These are phyloP conservation scores for Listrodromus nycthemerus DNA, from an alignment of 2,888 invertebrate genomes.

Conservation along the genomic window DNA sequence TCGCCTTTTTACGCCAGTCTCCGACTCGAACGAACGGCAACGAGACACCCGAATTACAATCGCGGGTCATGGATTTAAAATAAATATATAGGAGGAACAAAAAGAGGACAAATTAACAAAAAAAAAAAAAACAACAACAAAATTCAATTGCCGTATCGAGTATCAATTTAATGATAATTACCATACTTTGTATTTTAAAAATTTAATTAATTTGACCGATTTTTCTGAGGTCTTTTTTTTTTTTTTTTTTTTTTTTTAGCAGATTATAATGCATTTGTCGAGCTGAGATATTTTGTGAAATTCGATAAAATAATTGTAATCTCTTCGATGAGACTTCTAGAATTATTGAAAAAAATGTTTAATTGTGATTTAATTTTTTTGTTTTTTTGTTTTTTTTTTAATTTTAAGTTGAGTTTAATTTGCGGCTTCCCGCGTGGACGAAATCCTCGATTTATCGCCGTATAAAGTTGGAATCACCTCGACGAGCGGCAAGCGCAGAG, in stretches of 20 bases:
- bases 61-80: constrained; percentile 12
- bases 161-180: too few relatives aligned
- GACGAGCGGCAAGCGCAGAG: not conserved
- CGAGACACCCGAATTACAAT: not conserved
- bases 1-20: not conserved
- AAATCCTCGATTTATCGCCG: not conserved
- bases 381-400: not conserved
- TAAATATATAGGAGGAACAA: constrained; percentile 1
- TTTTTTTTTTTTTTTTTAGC: not conserved
- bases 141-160: too few relatives aligned
- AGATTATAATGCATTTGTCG: too few relatives aligned
- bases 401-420: too few relatives aligned
- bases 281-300: too few relatives aligned
- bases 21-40: not conserved
- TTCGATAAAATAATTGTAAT: too few relatives aligned
- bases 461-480: not conserved
- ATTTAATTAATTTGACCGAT: not conserved
- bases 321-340: too few relatives aligned
- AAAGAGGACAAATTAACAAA: too few relatives aligned
- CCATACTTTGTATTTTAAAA: too few relatives aligned
- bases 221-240: too few relatives aligned
- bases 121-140: too few relatives aligned
- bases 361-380: not conserved
- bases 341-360: too few relatives aligned
- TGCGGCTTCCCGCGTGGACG: not conserved